phyloP scores from a whole-genome alignment of 2,113 vertebrate genomes.

The Sterna hirundo region DNA sequence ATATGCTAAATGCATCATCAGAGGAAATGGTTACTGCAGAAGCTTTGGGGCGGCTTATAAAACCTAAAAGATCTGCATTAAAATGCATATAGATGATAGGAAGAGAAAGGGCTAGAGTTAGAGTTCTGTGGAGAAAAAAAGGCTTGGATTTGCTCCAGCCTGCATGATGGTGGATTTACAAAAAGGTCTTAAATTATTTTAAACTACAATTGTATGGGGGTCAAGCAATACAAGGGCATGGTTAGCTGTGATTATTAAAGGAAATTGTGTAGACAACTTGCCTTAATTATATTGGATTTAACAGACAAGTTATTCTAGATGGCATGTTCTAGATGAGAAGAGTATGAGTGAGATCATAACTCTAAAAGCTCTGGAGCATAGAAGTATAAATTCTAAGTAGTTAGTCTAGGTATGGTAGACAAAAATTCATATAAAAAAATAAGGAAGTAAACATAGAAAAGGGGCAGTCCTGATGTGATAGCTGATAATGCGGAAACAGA shows the following conservation, averaged over 20 bases:
- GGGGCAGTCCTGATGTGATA: background rate
- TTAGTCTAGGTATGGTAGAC: background rate
- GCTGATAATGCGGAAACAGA: slow-evolving; percentile 1
- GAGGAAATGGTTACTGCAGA: background rate
- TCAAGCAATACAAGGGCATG: background rate
- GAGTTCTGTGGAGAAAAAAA: background rate
- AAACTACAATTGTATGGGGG: background rate
- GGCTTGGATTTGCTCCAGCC: background rate
- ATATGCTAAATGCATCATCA: background rate
- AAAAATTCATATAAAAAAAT: background rate
- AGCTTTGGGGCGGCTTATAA: background rate
- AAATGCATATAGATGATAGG: background rate
- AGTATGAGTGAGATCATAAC: background rate
- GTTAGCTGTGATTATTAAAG: background rate
- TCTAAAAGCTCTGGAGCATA: background rate
- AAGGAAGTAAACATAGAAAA: background rate
- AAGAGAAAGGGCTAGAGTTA: background rate
- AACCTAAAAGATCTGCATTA: background rate
- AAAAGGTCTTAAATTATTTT: background rate
- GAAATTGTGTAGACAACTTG: background rate
- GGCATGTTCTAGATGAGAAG: background rate
- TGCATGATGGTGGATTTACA: background rate
- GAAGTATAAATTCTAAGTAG: background rate
- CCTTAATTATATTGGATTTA: background rate
- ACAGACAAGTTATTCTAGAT: background rate